Evolutionary conservation across 2,113 vertebrate genomes (phyloP).

Genomic region (Okapia johnstoni): DNA sequence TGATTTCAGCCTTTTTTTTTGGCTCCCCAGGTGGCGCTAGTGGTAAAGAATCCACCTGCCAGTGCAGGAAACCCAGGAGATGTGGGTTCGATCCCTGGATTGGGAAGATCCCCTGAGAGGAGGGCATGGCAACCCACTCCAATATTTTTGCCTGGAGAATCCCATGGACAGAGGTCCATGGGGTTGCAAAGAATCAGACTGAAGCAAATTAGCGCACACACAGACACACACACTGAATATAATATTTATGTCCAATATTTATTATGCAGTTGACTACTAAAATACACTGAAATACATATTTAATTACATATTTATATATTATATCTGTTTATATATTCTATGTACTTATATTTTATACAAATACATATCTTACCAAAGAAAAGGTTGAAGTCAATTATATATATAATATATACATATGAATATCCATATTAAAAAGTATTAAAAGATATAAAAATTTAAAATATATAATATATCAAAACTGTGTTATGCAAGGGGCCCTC

Average conservation of each 20-base stretch:
- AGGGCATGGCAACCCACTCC: not conserved
- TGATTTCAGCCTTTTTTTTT: not conserved
- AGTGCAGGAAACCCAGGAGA: not conserved
- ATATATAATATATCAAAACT: not conserved
- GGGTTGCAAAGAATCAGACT: not conserved
- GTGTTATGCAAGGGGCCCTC: not conserved
- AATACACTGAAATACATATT: not conserved
- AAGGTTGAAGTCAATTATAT: not conserved
- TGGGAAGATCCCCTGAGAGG: not conserved
- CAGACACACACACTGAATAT: not conserved
- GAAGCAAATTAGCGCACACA: not conserved
- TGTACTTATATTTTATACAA: not conserved
- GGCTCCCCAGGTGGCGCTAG: not conserved
- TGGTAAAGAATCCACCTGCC: not conserved
- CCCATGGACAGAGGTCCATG: not conserved
- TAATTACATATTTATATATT: not conserved
- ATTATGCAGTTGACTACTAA: not conserved
- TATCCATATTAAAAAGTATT: not conserved
- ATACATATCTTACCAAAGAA: not conserved
- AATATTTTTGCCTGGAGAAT: not conserved
- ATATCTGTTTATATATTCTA: not conserved
- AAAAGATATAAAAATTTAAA: not conserved
- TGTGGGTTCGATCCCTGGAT: not conserved
- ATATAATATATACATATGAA: not conserved
- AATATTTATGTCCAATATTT: not conserved